These are phyloP conservation scores for Jacana jacana DNA, from an alignment of 2,113 vertebrate genomes.

Conservation along the genomic window DNA sequence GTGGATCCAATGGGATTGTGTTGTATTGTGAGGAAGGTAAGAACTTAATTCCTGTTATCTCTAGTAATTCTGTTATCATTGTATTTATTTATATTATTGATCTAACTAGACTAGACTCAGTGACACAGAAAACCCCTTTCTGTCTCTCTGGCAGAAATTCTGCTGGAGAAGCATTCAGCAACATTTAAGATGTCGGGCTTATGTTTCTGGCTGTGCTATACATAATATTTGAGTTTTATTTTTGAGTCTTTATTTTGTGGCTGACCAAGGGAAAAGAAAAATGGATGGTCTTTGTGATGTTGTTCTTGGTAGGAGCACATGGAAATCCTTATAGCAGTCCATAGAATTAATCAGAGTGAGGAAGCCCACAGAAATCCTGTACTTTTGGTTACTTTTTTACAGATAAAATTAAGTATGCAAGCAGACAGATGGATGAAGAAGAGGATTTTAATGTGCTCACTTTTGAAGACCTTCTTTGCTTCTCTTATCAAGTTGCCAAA, in stretches of 20 bases:
- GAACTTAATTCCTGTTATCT: neutral
- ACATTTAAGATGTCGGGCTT: neutral
- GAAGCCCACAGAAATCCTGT: neutral
- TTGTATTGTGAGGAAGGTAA: slow-evolving; percentile 67
- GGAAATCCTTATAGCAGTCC: neutral
- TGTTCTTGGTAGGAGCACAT: neutral
- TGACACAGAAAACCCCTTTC: neutral
- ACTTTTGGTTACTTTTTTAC: slow-evolving; percentile 9
- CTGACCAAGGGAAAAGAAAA: neutral
- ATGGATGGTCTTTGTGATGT: neutral
- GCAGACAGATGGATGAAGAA: slow-evolving; percentile 68
- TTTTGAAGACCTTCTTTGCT: slow-evolving; percentile 91
- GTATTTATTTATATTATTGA: neutral
- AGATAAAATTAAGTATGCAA: slow-evolving; percentile 68
- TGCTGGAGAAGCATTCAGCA: neutral
- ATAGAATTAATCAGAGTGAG: neutral
- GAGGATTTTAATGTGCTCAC: slow-evolving; percentile 87
- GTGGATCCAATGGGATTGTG: slow-evolving; percentile 13
- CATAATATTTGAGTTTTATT: neutral
- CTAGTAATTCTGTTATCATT: neutral
- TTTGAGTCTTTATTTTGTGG: neutral
- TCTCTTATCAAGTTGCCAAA: slow-evolving; percentile 93
- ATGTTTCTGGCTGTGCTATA: neutral
- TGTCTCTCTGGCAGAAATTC: neutral
- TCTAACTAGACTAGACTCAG: neutral